Percentiles rank a stretch among this genome's conserved stretches.
Evolutionary conservation across 2,797 vertebrate genomes (phyloP).

Genomic region (Propithecus perrieri): DNA sequence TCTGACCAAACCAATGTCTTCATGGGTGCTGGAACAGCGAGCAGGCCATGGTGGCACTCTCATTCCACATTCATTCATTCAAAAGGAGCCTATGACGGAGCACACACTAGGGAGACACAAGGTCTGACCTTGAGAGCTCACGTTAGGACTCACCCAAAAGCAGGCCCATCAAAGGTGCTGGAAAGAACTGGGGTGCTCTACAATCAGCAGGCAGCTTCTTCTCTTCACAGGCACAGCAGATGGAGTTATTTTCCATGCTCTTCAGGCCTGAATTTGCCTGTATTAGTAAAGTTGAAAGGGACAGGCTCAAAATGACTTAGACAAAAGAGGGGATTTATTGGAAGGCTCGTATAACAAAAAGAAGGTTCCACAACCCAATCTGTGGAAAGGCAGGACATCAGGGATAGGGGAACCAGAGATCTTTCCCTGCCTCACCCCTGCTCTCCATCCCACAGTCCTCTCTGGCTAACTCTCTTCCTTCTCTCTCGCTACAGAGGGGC

Average conservation of each 20-base stretch:
- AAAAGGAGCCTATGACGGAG: not conserved
- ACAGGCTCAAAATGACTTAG: conserved; percentile 15
- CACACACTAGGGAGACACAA: not conserved
- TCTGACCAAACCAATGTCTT: not conserved
- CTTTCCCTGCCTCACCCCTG: not conserved
- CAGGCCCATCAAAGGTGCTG: not conserved
- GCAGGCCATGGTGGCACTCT: not conserved
- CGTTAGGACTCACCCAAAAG: not conserved
- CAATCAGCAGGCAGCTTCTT: not conserved
- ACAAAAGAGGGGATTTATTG: not conserved
- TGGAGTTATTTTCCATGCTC: not conserved
- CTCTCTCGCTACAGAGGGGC: not conserved
- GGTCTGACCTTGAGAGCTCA: not conserved
- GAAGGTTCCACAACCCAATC: not conserved
- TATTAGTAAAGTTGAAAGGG: not conserved
- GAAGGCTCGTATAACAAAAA: not conserved
- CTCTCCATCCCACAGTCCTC: not conserved
- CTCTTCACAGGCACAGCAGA: not conserved
- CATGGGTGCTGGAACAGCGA: not conserved
- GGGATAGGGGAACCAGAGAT: not conserved
- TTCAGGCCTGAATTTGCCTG: not conserved
- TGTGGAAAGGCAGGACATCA: not conserved
- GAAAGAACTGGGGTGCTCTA: not conserved
- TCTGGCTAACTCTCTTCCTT: not conserved
- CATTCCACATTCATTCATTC: not conserved